Evolutionary conservation across 1,140 invertebrate genomes (phyloP).

Genomic region (Solen grandis): DNA sequence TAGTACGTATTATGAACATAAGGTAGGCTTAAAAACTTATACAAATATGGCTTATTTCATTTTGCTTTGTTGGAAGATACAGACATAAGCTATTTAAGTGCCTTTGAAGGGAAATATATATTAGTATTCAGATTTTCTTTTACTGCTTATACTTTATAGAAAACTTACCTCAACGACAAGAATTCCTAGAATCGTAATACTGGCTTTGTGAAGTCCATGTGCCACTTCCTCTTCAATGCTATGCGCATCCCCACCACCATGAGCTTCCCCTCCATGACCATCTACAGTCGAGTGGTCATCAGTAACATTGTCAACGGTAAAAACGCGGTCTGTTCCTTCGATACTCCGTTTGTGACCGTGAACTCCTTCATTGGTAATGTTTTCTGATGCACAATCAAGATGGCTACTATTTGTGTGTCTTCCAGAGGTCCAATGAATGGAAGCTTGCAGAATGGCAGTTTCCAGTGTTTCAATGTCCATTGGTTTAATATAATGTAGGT

Average conservation of each 20-base stretch:
- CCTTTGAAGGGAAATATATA: too few relatives aligned
- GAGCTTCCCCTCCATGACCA: background rate
- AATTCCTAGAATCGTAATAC: slow-evolving; percentile 65
- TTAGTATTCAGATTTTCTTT: too few relatives aligned
- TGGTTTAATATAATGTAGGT: slow-evolving; percentile 16
- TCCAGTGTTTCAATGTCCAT: slow-evolving; percentile 32
- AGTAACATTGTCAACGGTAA: background rate
- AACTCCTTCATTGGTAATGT: background rate
- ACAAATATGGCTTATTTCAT: too few relatives aligned
- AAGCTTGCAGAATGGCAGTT: slow-evolving; percentile 20
- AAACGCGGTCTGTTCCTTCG: background rate
- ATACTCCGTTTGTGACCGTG: slow-evolving; percentile 7
- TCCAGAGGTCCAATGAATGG: slow-evolving; percentile 29
- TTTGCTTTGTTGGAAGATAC: too few relatives aligned
- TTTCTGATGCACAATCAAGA: background rate
- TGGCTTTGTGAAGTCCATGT: slow-evolving; percentile 68
- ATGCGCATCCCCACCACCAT: slow-evolving; percentile 3
- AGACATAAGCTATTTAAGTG: too few relatives aligned
- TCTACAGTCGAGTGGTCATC: slow-evolving; percentile 9
- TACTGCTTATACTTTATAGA: too few relatives aligned
- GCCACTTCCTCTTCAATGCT: slow-evolving; percentile 57
- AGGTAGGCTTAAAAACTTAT: too few relatives aligned
- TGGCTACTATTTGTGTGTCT: too few relatives aligned
- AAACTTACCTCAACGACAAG: slow-evolving; percentile 66
- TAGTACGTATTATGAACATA: too few relatives aligned